Evolutionary conservation across 2,888 invertebrate genomes (phyloP).

Genomic region (Crossocerus cetratus): DNA sequence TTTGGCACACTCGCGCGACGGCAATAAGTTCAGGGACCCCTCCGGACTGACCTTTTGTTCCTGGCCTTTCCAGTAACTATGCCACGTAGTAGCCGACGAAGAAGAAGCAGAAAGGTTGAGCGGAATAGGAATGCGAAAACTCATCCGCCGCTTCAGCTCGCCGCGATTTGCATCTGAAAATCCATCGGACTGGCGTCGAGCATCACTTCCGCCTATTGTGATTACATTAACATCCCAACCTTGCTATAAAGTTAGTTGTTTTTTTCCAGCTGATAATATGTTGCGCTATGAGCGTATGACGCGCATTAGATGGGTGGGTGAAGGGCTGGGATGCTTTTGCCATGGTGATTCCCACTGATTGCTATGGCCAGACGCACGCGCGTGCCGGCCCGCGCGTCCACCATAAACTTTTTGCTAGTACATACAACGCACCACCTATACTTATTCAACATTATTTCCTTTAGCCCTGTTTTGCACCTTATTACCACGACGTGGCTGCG

Average conservation of each 20-base stretch:
- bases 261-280: no score
- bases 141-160: slow-evolving; percentile 14
- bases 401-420: no score
- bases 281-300: no score
- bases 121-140: slow-evolving; percentile 23
- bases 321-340: no score
- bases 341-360: no score
- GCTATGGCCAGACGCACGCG: no score
- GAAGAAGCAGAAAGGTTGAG: slow-evolving; percentile 21
- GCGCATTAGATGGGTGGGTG: no score
- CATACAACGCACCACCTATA: neutral
- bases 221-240: no score
- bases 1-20: slow-evolving; percentile 14
- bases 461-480: slow-evolving; percentile 36
- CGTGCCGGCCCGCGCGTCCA: no score
- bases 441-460: slow-evolving; percentile 8
- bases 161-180: slow-evolving; percentile 11
- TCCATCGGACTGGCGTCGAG: neutral
- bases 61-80: slow-evolving; percentile 22
- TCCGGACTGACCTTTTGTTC: slow-evolving; percentile 34
- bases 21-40: slow-evolving; percentile 26
- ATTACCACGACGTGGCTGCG: slow-evolving; percentile 41
- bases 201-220: no score
- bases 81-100: slow-evolving; percentile 14
- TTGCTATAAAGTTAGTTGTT: no score